phyloP scores from a whole-genome alignment of 2,888 invertebrate genomes.

The Drosophila affinis region DNA sequence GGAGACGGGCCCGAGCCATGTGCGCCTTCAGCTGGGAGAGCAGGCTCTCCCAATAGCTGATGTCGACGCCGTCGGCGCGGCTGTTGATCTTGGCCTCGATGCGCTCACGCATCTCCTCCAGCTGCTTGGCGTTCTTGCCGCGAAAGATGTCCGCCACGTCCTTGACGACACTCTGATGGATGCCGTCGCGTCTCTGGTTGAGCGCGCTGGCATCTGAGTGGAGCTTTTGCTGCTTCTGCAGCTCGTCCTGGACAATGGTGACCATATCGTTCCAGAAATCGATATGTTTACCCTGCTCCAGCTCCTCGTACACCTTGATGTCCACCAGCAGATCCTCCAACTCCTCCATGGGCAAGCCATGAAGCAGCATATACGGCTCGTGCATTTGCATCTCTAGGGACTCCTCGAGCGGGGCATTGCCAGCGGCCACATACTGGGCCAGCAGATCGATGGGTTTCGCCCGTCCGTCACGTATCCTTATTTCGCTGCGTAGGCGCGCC shows the following conservation, averaged over 20 bases:
- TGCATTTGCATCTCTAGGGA: conserved; percentile 99
- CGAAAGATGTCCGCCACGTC: conserved; percentile 96
- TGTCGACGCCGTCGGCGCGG: conserved; percentile 95
- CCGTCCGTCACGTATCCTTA: conserved; percentile 97
- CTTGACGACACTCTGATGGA: conserved; percentile 95
- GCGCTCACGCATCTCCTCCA: conserved; percentile 91
- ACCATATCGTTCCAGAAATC: conserved; percentile 98
- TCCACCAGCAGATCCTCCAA: conserved; percentile 98
- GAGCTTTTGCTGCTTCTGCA: conserved; percentile 92
- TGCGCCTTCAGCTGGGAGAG: conserved; percentile 97
- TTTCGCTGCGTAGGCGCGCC: conserved; percentile 95
- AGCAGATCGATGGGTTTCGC: conserved; percentile 99
- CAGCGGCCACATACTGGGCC: conserved; percentile 94
- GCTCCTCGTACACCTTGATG: conserved; percentile 96
- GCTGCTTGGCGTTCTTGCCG: conserved; percentile 94
- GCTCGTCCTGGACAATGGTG: conserved; percentile 96
- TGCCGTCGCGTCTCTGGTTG: conserved; percentile 85
- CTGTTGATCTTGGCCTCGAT: conserved; percentile 94
- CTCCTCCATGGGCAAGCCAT: conserved; percentile 94
- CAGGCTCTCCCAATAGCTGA: conserved; percentile 99
- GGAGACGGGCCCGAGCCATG: conserved; percentile 95
- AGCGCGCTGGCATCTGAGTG: conserved; percentile 87
- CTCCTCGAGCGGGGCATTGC: conserved; percentile 92
- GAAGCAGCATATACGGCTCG: conserved; percentile 97
- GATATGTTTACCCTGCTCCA: conserved; percentile 94